Percentiles rank a stretch among this genome's conserved stretches.
Conservation (phyloP, 2,888 invertebrate genomes). For the Eugnorisma glareosa region DNA sequence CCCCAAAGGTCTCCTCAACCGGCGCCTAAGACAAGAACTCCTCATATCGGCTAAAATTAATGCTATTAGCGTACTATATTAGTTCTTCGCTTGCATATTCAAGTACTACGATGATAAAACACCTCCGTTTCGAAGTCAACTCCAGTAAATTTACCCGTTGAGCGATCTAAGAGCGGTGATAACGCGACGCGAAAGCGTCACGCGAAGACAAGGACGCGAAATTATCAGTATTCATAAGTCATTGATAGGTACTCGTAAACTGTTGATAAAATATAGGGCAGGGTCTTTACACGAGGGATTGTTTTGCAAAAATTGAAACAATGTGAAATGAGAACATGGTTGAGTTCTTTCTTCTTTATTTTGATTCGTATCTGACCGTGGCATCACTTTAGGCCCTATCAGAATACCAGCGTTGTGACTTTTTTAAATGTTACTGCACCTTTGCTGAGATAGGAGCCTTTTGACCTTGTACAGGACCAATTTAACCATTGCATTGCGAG, state of each 20-base stretch:
- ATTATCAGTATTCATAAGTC: constrained; percentile 78
- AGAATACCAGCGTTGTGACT: too few relatives aligned
- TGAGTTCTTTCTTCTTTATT: not conserved
- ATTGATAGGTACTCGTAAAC: constrained; percentile 68
- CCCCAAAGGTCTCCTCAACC: not conserved
- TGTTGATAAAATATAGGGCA: constrained; percentile 33
- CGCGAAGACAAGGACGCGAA: constrained; percentile 76
- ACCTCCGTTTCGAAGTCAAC: constrained; percentile 71
- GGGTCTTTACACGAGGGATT: constrained; percentile 3
- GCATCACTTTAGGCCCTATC: too few relatives aligned
- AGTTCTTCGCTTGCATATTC: constrained; percentile 52
- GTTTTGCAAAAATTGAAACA: not conserved
- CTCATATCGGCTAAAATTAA: constrained; percentile 46
- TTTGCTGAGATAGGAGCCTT: too few relatives aligned
- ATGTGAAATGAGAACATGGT: not conserved
- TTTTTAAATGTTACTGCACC: too few relatives aligned
- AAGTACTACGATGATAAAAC: constrained; percentile 66
- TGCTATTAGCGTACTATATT: constrained; percentile 52
- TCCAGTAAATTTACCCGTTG: constrained; percentile 74
- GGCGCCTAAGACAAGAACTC: constrained; percentile 40
- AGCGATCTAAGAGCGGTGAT: constrained; percentile 76
- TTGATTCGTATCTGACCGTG: too few relatives aligned
- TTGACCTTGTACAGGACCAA: too few relatives aligned
- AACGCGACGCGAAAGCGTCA: constrained; percentile 76
- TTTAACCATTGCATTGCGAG: too few relatives aligned